These are phyloP conservation scores for Promerops cafer DNA, from an alignment of 2,113 vertebrate species.

Conservation along the genomic window DNA sequence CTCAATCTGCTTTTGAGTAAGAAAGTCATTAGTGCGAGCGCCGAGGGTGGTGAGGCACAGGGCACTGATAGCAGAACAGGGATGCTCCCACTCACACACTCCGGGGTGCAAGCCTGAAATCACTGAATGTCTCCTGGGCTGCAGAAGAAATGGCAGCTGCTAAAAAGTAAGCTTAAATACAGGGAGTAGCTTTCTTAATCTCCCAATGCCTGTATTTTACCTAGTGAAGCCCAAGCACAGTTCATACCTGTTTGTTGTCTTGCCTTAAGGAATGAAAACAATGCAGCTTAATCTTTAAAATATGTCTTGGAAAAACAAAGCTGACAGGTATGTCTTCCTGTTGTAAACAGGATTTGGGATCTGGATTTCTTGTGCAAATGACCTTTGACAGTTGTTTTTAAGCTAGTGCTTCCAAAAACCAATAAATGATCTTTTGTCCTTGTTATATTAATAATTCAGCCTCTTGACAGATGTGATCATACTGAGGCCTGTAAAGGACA, in stretches of 20 bases:
- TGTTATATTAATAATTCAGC: neutral
- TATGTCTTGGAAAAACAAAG: neutral
- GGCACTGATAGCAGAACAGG: neutral
- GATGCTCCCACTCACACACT: neutral
- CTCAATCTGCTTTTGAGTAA: neutral
- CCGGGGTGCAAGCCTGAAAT: neutral
- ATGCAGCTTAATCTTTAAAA: neutral
- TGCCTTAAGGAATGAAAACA: neutral
- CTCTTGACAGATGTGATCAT: neutral
- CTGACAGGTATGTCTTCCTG: neutral
- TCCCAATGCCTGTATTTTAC: neutral
- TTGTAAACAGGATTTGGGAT: conserved; percentile 7
- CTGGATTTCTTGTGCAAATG: neutral
- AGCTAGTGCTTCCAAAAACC: neutral
- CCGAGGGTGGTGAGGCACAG: neutral
- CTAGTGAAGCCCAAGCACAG: neutral
- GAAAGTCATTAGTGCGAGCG: neutral
- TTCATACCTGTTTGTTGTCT: neutral
- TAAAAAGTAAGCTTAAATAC: neutral
- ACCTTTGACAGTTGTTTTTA: neutral
- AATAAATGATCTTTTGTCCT: neutral
- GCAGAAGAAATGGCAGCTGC: neutral
- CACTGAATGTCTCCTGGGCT: neutral
- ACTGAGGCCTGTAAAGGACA: neutral
- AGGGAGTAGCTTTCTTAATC: neutral